A percentile compares a stretch with the other conserved stretches of the same genome.
These are phyloP conservation scores for Phalera bucephala DNA, from an alignment of 2,888 invertebrate genomes.

Conservation along the genomic window DNA sequence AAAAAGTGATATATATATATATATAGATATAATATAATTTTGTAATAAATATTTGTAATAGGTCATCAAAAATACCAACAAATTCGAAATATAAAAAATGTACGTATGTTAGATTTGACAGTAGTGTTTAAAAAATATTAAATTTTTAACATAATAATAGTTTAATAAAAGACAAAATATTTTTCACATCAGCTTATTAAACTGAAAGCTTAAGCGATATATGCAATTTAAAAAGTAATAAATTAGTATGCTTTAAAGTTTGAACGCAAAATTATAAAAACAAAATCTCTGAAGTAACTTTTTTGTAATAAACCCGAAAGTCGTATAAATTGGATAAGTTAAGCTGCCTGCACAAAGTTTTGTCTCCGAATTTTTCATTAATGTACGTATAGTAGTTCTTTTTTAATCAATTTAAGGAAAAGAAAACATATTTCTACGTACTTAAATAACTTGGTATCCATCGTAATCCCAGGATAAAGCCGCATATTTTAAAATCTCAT, in stretches of 20 bases:
- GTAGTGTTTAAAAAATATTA: neutral
- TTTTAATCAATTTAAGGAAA: too few relatives aligned
- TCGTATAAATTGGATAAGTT: constrained; percentile 2
- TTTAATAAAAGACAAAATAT: neutral
- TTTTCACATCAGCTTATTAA: neutral
- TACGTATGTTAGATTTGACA: neutral
- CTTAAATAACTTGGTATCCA: too few relatives aligned
- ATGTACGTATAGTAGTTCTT: too few relatives aligned
- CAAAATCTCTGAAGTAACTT: neutral
- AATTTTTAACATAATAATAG: neutral
- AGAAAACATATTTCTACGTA: too few relatives aligned
- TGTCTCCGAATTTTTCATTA: neutral
- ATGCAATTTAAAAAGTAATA: neutral
- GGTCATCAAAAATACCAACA: neutral
- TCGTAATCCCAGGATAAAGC: too few relatives aligned
- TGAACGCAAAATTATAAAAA: constrained; percentile 1
- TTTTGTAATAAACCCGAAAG: neutral
- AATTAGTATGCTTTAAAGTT: neutral
- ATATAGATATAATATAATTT: too few relatives aligned
- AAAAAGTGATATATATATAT: neutral
- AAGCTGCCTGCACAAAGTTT: constrained; percentile 6
- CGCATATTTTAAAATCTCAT: too few relatives aligned
- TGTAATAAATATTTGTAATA: neutral
- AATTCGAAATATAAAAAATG: neutral
- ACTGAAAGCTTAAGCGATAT: neutral